Conservation (phyloP, 2,113 vertebrate genomes). For the Echinops telfairi region DNA sequence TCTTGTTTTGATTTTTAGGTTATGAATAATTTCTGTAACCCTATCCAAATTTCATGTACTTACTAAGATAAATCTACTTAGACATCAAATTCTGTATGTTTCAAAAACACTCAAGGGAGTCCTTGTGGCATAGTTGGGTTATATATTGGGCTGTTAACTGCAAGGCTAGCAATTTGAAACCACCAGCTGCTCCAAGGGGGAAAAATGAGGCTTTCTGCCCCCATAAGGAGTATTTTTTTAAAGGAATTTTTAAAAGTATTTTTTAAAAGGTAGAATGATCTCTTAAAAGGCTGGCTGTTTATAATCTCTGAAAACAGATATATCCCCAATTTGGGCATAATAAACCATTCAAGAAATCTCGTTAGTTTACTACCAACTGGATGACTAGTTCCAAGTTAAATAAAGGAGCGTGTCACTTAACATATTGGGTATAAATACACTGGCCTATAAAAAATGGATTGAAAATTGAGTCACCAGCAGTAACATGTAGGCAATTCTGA, state of each 20-base stretch:
- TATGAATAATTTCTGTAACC: not conserved
- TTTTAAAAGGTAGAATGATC: not conserved
- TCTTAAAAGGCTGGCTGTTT: not conserved
- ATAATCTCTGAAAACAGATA: not conserved
- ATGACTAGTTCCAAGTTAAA: conserved; percentile 52
- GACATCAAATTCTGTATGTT: too few relatives aligned
- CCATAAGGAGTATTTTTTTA: not conserved
- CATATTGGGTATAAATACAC: conserved; percentile 13
- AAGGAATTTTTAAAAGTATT: not conserved
- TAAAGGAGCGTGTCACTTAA: conserved; percentile 49
- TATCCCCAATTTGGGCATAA: not conserved
- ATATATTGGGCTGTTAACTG: too few relatives aligned
- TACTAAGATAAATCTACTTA: not conserved
- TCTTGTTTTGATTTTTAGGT: not conserved
- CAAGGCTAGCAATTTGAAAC: too few relatives aligned
- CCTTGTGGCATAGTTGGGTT: not conserved
- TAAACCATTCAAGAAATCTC: not conserved
- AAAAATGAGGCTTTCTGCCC: too few relatives aligned
- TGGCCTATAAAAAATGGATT: conserved; percentile 26
- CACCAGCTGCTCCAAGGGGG: too few relatives aligned
- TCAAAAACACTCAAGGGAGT: not conserved
- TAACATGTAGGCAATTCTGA: conserved; percentile 23
- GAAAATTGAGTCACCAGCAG: conserved; percentile 25
- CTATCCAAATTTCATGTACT: not conserved
- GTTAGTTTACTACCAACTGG: not conserved